Percentiles rank a stretch among this genome's conserved stretches.
Conservation (phyloP, 2,888 invertebrate genomes). For the Harmothoe impar region DNA sequence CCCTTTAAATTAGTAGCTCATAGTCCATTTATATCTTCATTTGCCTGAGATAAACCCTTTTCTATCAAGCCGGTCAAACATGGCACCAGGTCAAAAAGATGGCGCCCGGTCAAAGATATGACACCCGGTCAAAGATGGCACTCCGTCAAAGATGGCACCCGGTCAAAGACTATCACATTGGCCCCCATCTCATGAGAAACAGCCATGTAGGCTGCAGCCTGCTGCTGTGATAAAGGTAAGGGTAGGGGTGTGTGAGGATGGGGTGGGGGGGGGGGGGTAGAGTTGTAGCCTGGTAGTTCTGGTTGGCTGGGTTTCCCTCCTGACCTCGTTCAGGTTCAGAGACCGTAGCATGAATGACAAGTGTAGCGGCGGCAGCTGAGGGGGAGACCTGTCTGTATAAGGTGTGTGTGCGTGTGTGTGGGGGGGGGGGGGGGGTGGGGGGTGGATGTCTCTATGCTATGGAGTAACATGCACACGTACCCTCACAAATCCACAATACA, state of each 20-base stretch:
- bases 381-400: neutral
- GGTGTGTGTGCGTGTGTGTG: neutral
- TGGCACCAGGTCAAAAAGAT: too few relatives aligned
- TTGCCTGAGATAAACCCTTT: too few relatives aligned
- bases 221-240: neutral
- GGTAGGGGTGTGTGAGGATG: neutral
- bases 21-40: too few relatives aligned
- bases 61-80: too few relatives aligned
- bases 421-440: neutral
- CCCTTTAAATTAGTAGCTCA: too few relatives aligned
- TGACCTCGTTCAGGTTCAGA: slow-evolving; percentile 26
- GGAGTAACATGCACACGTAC: slow-evolving; percentile 16
- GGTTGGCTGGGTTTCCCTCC: neutral
- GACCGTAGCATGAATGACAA: slow-evolving; percentile 20
- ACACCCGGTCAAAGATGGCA: too few relatives aligned
- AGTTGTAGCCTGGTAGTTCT: neutral
- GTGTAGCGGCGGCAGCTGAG: neutral
- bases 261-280: neutral
- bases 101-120: too few relatives aligned
- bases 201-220: too few relatives aligned
- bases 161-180: too few relatives aligned
- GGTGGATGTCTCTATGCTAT: too few relatives aligned
- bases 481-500: neutral
- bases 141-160: too few relatives aligned
- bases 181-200: too few relatives aligned